These are phyloP conservation scores for Sarcophaga variegata DNA, from an alignment of 2,888 invertebrate genomes.

Conservation along the genomic window DNA sequence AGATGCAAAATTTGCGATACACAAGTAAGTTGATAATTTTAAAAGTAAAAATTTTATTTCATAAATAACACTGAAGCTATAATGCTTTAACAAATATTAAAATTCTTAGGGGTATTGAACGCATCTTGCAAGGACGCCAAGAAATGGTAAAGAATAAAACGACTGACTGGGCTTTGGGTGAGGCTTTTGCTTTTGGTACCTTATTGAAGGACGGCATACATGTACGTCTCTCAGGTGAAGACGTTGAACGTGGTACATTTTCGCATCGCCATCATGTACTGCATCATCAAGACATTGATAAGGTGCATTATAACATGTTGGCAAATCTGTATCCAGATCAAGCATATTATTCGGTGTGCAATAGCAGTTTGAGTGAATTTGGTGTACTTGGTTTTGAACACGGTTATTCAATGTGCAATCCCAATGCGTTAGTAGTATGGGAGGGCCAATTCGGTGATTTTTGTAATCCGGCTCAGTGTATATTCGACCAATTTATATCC, in stretches of 20 bases:
- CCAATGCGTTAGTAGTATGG: slow-evolving; percentile 98
- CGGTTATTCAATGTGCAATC: slow-evolving; percentile 99
- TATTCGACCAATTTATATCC: slow-evolving; percentile 95
- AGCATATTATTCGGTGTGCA: slow-evolving; percentile 98
- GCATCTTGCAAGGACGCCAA: slow-evolving; percentile 94
- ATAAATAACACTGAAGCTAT: background rate
- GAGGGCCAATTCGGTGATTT: slow-evolving; percentile 99
- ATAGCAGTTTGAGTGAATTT: slow-evolving; percentile 99
- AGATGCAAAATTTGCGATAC: slow-evolving; percentile 85
- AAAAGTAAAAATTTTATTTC: background rate
- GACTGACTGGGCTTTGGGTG: slow-evolving; percentile 98
- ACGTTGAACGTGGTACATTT: slow-evolving; percentile 99
- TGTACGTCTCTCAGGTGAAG: slow-evolving; percentile 96
- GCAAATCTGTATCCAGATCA: slow-evolving; percentile 98
- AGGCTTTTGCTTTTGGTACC: slow-evolving; percentile 99
- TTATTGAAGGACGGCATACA: slow-evolving; percentile 98
- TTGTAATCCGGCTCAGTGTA: slow-evolving; percentile 98
- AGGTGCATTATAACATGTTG: slow-evolving; percentile 92
- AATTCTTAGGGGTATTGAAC: slow-evolving; percentile 87
- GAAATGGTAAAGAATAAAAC: slow-evolving; percentile 94
- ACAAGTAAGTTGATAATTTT: slow-evolving; percentile 80
- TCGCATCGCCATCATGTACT: slow-evolving; percentile 97
- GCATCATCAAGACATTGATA: slow-evolving; percentile 98
- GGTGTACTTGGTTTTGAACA: slow-evolving; percentile 95
- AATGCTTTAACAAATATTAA: slow-evolving; percentile 50